These are phyloP conservation scores for Isaurus tuberculatus DNA, from an alignment of 92 coral and sea anemone species.

Conservation along the genomic window DNA sequence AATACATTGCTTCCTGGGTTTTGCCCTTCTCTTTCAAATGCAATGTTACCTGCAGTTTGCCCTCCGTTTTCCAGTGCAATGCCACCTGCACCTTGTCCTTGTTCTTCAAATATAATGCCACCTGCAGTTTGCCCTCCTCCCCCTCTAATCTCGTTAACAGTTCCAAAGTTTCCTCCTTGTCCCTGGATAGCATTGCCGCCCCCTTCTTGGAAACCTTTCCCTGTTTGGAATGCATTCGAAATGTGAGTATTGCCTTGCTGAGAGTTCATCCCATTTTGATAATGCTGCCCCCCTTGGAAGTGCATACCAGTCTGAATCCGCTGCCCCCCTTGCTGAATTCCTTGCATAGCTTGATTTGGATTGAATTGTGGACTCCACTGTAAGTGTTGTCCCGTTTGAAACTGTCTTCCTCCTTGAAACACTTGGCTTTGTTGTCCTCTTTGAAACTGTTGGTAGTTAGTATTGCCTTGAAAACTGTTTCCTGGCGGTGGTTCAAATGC, in stretches of 20 bases:
- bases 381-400: neutral
- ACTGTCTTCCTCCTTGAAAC: neutral
- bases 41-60: neutral
- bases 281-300: neutral
- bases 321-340: neutral
- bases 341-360: neutral
- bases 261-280: neutral
- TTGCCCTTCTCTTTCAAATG: neutral
- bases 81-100: neutral
- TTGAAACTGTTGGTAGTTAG: neutral
- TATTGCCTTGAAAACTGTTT: neutral
- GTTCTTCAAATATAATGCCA: neutral
- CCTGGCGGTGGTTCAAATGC: neutral
- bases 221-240: neutral
- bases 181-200: neutral
- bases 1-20: neutral
- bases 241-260: neutral
- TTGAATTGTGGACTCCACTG: neutral
- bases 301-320: neutral
- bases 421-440: neutral
- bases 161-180: too few relatives aligned
- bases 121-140: neutral
- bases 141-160: neutral
- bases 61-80: neutral
- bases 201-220: neutral